phyloP scores from a whole-genome alignment of 2,113 vertebrate genomes.

The Epinephelus moara region DNA sequence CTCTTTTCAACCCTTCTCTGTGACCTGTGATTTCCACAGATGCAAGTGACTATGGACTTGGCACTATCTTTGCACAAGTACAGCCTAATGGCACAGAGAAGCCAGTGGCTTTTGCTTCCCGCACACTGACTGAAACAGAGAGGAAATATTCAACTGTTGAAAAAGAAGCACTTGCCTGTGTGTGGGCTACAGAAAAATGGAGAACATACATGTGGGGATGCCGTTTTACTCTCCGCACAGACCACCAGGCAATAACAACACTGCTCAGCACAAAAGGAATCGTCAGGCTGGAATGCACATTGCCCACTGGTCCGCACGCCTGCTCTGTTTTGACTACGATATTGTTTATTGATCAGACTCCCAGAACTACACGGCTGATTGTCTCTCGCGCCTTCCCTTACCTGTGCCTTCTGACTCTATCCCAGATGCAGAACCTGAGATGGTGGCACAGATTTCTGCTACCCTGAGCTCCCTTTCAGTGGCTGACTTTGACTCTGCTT shows the following conservation, averaged over 20 bases:
- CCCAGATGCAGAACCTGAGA: background rate
- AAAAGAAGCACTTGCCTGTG: no score
- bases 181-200: background rate
- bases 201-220: conserved; percentile 1
- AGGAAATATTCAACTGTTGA: no score
- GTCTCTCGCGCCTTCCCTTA: background rate
- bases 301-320: background rate
- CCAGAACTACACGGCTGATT: background rate
- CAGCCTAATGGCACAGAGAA: no score
- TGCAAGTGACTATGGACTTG: no score
- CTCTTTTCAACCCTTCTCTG: no score
- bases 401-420: background rate
- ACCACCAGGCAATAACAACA: conserved; percentile 19
- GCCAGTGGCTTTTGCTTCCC: no score
- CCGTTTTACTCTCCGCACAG: background rate
- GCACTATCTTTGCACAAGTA: no score
- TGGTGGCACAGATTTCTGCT: no score
- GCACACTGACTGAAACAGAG: no score
- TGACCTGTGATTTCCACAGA: no score
- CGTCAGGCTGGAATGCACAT: background rate
- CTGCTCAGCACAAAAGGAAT: conserved; percentile 4
- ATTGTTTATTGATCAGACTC: background rate
- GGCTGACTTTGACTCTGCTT: background rate
- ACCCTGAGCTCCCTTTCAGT: no score
- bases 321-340: background rate